These are phyloP conservation scores for Vulpes ferrilata DNA, from an alignment of 2,113 vertebrate species.

Conservation along the genomic window DNA sequence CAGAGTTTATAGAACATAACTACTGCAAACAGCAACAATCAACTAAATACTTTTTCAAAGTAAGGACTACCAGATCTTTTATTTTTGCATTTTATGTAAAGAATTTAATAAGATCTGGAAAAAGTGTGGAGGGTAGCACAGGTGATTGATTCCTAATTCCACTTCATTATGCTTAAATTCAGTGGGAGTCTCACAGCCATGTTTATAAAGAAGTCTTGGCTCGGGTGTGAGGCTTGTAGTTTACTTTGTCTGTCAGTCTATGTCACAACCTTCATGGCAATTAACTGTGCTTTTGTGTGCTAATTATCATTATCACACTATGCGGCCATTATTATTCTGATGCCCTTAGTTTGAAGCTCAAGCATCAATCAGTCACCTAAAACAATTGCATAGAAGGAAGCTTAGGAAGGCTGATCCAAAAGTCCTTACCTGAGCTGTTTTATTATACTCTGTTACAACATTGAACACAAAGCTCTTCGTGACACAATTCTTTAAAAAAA, in stretches of 20 bases:
- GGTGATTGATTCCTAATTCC: neutral
- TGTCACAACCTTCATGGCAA: conserved; percentile 37
- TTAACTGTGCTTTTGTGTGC: conserved; percentile 35
- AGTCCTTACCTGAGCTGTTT: conserved; percentile 61
- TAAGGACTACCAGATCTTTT: neutral
- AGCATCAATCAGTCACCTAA: neutral
- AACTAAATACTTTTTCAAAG: neutral
- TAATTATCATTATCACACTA: conserved; percentile 40
- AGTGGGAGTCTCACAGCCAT: neutral
- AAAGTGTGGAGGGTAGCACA: neutral
- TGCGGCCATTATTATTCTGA: neutral
- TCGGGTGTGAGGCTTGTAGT: neutral
- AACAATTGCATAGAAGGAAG: neutral
- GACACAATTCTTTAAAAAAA: neutral
- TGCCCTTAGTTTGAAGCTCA: conserved; percentile 30
- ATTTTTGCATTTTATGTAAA: conserved; percentile 10
- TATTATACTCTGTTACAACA: neutral
- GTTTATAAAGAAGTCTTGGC: neutral
- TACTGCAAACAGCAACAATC: neutral
- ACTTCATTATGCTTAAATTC: neutral
- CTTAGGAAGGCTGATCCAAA: neutral
- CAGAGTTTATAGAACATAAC: neutral
- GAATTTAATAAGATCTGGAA: neutral
- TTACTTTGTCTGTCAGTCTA: neutral
- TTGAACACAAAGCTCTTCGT: conserved; percentile 50